Evolutionary conservation across 1,140 invertebrate genomes (phyloP).

Genomic region (Mya arenaria): DNA sequence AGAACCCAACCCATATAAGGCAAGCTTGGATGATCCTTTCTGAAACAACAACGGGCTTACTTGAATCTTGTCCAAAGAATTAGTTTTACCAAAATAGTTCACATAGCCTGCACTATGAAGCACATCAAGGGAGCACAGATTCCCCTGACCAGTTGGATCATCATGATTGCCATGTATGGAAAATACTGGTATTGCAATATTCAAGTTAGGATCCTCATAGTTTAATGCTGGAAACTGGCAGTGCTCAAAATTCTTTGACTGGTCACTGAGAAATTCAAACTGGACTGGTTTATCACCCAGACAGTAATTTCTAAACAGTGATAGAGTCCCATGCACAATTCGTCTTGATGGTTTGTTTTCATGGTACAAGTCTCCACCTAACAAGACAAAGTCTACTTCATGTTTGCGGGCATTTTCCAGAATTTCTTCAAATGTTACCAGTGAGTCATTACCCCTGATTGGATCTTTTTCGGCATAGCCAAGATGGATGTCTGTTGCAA

Average conservation of each 20-base stretch:
- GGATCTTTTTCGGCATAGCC: slow-evolving; percentile 94
- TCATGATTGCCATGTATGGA: slow-evolving; percentile 93
- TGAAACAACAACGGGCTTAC: slow-evolving; percentile 92
- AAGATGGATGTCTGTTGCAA: slow-evolving; percentile 98
- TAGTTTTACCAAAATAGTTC: slow-evolving; percentile 85
- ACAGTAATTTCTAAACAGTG: slow-evolving; percentile 91
- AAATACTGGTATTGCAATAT: slow-evolving; percentile 93
- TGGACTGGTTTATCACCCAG: slow-evolving; percentile 84
- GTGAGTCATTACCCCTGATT: slow-evolving; percentile 92
- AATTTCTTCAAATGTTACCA: slow-evolving; percentile 97
- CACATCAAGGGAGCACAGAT: slow-evolving; percentile 90
- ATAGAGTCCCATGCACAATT: slow-evolving; percentile 88
- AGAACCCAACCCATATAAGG: slow-evolving; percentile 96
- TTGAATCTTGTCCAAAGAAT: slow-evolving; percentile 83
- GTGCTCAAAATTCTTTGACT: slow-evolving; percentile 85
- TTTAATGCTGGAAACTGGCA: slow-evolving; percentile 88
- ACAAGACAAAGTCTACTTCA: slow-evolving; percentile 84
- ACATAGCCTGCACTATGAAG: slow-evolving; percentile 92
- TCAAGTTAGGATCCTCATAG: slow-evolving; percentile 97
- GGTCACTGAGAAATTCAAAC: slow-evolving; percentile 90
- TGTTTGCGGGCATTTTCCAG: slow-evolving; percentile 89
- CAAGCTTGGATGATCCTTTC: slow-evolving; percentile 93
- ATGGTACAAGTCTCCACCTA: slow-evolving; percentile 87
- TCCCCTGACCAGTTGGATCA: slow-evolving; percentile 91
- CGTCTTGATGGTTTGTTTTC: slow-evolving; percentile 84